phyloP scores from a whole-genome alignment of 2,888 invertebrate genomes.

The Blomia tropicalis region DNA sequence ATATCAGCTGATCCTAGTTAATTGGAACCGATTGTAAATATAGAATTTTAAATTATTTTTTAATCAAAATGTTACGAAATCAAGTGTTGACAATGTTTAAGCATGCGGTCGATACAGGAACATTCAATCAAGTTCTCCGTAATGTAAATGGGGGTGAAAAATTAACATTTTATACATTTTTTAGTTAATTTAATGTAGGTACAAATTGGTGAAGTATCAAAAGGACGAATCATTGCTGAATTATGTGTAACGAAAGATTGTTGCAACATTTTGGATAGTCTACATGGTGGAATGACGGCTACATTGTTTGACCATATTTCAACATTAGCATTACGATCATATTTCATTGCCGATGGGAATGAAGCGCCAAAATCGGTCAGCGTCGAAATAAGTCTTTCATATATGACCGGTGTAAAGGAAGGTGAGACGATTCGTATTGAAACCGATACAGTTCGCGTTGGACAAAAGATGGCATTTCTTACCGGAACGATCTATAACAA shows the following conservation, averaged over 20 bases:
- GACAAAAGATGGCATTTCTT: conserved; percentile 63
- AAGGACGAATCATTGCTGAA: conserved; percentile 37
- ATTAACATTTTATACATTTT: too few relatives aligned
- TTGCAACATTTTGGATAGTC: conserved; percentile 51
- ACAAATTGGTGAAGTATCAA: conserved; percentile 3
- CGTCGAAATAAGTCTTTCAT: conserved; percentile 65
- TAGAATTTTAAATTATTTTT: too few relatives aligned
- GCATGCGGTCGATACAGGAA: neutral
- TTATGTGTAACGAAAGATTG: conserved; percentile 57
- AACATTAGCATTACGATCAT: conserved; percentile 48
- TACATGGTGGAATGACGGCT: conserved; percentile 73
- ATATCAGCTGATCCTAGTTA: too few relatives aligned
- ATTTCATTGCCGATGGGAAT: neutral
- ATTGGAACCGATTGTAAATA: too few relatives aligned
- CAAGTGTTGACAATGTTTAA: neutral
- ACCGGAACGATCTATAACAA: conserved; percentile 62
- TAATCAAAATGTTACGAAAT: conserved; percentile 5
- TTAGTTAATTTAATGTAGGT: too few relatives aligned
- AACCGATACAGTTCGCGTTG: conserved; percentile 56
- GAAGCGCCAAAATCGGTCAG: conserved; percentile 52
- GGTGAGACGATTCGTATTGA: conserved; percentile 65
- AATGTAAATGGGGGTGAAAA: too few relatives aligned
- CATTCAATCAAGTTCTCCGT: conserved; percentile 2
- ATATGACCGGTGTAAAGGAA: conserved; percentile 52
- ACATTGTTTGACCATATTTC: conserved; percentile 61